phyloP scores from a whole-genome alignment of 2,113 vertebrate species.

The Pelobates fuscus region DNA sequence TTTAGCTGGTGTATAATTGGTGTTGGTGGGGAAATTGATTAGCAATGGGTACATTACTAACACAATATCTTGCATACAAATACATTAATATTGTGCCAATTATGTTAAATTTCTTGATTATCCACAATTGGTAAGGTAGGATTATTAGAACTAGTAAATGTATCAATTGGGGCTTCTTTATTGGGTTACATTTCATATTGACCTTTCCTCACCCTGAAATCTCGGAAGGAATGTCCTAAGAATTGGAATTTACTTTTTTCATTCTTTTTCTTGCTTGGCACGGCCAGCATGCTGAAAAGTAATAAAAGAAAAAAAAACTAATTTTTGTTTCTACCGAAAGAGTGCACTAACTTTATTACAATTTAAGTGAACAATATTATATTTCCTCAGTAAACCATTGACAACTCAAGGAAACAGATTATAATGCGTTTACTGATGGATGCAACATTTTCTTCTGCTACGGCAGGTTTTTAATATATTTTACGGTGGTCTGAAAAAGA shows the following conservation, averaged over 20 bases:
- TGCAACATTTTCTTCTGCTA: constrained; percentile 31
- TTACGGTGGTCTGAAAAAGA: constrained; percentile 13
- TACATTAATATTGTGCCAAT: constrained; percentile 33
- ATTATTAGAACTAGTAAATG: too few relatives aligned
- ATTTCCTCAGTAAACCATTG: constrained; percentile 29
- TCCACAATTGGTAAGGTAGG: too few relatives aligned
- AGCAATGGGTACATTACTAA: constrained; percentile 4
- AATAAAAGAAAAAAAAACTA: constrained; percentile 30
- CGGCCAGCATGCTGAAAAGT: constrained; percentile 20
- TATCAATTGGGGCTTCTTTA: constrained; percentile 3
- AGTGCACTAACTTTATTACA: constrained; percentile 44
- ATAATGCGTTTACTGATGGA: constrained; percentile 17
- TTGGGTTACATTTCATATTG: not conserved
- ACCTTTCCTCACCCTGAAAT: not conserved
- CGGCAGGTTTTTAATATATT: constrained; percentile 47
- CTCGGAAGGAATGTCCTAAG: too few relatives aligned
- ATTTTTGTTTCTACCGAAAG: constrained; percentile 31
- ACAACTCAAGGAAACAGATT: constrained; percentile 30
- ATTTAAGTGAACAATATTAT: constrained; percentile 38
- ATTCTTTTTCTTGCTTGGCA: not conserved
- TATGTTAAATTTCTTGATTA: constrained; percentile 21
- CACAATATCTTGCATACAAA: constrained; percentile 3
- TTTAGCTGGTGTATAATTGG: too few relatives aligned
- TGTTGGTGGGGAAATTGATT: too few relatives aligned
- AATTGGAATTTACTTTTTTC: constrained; percentile 3